Conservation (phyloP, 2,888 invertebrate genomes). For the Cyclophora punctaria region DNA sequence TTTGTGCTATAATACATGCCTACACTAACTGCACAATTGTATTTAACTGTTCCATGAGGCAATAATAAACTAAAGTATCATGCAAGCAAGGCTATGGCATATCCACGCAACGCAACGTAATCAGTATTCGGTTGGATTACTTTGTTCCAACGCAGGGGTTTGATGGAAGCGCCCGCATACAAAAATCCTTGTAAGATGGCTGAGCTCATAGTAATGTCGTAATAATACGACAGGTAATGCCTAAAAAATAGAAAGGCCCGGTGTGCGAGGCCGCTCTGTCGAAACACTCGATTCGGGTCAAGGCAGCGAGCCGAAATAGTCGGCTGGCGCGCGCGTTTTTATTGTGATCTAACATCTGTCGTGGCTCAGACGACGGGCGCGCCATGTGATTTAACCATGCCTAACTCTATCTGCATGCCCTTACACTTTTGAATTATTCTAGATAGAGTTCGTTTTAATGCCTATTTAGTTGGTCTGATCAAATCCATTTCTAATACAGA, state of each 20-base stretch:
- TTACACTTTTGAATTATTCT: too few relatives aligned
- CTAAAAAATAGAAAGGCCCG: conserved; percentile 76
- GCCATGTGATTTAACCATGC: conserved; percentile 6
- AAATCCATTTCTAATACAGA: too few relatives aligned
- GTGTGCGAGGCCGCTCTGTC: conserved; percentile 73
- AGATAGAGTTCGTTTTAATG: too few relatives aligned
- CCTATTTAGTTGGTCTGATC: too few relatives aligned
- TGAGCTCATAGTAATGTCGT: conserved; percentile 64
- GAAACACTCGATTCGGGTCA: conserved; percentile 73
- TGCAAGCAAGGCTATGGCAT: too few relatives aligned
- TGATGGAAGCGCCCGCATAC: conserved; percentile 43
- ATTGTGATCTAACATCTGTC: conserved; percentile 74
- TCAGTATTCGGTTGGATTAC: conserved; percentile 19
- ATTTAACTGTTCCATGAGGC: too few relatives aligned
- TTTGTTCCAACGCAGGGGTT: conserved; percentile 34
- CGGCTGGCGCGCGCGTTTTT: conserved; percentile 69
- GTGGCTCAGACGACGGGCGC: conserved; percentile 31
- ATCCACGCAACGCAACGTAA: conserved; percentile 10
- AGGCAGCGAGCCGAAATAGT: conserved; percentile 74
- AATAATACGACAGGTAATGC: conserved; percentile 74
- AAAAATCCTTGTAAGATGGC: conserved; percentile 63
- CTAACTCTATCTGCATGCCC: background rate
- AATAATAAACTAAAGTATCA: too few relatives aligned
- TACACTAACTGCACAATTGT: too few relatives aligned
- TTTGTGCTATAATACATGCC: too few relatives aligned